Evolutionary conservation across 2,888 invertebrate species (phyloP).

Genomic region (Mellilla xanthometata): DNA sequence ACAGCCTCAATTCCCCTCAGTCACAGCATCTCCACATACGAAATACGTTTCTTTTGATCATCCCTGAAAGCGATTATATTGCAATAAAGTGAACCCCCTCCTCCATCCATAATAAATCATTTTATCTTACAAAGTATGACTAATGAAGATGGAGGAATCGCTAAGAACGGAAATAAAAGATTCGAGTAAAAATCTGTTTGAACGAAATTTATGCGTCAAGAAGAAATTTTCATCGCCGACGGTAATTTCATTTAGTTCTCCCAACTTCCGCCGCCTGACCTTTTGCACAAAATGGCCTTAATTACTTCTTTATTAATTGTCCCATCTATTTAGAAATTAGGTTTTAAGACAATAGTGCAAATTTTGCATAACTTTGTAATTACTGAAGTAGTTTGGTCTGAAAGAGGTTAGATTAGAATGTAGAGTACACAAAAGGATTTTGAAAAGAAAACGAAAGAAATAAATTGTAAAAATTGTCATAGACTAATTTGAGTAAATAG

Average conservation of each 20-base stretch:
- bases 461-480: too few relatives aligned
- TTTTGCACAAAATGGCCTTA: slow-evolving; percentile 14
- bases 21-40: too few relatives aligned
- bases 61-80: too few relatives aligned
- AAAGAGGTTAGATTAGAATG: too few relatives aligned
- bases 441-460: too few relatives aligned
- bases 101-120: slow-evolving; percentile 60
- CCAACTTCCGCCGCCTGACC: slow-evolving; percentile 18
- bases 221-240: slow-evolving; percentile 25
- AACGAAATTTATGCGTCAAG: slow-evolving; percentile 41
- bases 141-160: slow-evolving; percentile 59
- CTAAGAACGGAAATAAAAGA: slow-evolving; percentile 57
- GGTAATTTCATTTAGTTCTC: slow-evolving; percentile 29
- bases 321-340: slow-evolving; percentile 9
- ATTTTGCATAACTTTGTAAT: too few relatives aligned
- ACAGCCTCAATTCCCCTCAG: too few relatives aligned
- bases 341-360: neutral
- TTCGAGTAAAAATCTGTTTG: slow-evolving; percentile 58
- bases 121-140: slow-evolving; percentile 69
- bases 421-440: too few relatives aligned
- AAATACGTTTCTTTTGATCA: too few relatives aligned
- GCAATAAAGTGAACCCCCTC: slow-evolving; percentile 33
- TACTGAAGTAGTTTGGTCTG: too few relatives aligned
- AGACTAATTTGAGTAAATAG: too few relatives aligned
- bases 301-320: slow-evolving; percentile 23